Percentiles rank a stretch among this genome's conserved stretches.
phyloP scores from a whole-genome alignment of 2,888 invertebrate species.

The Thysanoteuthis rhombus region DNA sequence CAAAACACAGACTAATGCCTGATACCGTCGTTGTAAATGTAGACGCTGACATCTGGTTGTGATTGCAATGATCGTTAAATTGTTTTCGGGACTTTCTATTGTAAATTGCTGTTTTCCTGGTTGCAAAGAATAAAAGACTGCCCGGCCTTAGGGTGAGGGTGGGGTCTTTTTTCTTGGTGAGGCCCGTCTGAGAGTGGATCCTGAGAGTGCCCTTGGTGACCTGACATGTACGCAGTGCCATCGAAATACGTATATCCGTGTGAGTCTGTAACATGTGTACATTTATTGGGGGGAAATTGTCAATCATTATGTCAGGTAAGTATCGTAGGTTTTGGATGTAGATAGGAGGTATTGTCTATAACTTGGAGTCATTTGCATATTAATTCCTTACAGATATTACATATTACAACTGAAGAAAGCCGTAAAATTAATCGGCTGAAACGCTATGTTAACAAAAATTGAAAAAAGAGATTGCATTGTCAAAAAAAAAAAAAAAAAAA shows the following conservation, averaged over 20 bases:
- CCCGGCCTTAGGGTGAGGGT: not conserved
- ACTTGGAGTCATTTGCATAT: too few species aligned
- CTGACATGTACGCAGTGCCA: not conserved
- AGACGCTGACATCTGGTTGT: not conserved
- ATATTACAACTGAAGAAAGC: too few species aligned
- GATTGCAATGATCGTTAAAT: not conserved
- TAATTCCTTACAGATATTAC: too few species aligned
- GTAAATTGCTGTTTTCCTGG: not conserved
- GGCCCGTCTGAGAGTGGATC: not conserved
- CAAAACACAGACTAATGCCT: not conserved
- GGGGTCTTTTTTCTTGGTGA: not conserved
- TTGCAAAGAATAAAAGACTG: not conserved
- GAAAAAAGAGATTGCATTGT: too few species aligned
- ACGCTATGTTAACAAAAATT: too few species aligned
- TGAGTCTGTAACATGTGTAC: not conserved
- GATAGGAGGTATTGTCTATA: not conserved
- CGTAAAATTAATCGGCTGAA: too few species aligned
- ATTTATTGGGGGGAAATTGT: not conserved
- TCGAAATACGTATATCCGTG: not conserved
- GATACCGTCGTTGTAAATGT: not conserved
- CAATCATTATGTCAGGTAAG: not conserved
- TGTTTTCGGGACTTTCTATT: not conserved
- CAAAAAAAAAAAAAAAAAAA: too few species aligned
- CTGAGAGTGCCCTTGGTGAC: not conserved
- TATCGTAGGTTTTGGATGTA: not conserved